phyloP scores from a whole-genome alignment of 2,797 vertebrate genomes.

The Rousettus madagascariensis region DNA sequence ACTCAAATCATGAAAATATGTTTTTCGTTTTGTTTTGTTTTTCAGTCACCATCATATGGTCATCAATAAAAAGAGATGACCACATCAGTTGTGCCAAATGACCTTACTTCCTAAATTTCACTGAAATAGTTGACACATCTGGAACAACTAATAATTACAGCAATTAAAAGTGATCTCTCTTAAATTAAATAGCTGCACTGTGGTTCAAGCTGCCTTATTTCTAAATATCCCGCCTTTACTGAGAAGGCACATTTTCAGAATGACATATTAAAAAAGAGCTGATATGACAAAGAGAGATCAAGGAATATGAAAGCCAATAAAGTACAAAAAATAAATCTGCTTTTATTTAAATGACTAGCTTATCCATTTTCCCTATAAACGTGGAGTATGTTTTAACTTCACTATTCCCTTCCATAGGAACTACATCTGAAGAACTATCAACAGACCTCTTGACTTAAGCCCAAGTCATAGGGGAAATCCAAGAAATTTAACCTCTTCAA shows the following conservation, averaged over 20 bases:
- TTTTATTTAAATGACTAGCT: not conserved
- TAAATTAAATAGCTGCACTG: not conserved
- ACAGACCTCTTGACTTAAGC: slow-evolving; percentile 16
- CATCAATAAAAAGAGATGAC: not conserved
- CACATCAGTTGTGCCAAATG: not conserved
- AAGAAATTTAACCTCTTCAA: not conserved
- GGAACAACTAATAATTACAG: not conserved
- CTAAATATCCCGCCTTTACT: not conserved
- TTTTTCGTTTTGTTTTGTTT: not conserved
- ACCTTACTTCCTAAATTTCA: not conserved
- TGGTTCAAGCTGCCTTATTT: not conserved
- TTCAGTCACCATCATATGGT: not conserved
- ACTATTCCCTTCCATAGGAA: not conserved
- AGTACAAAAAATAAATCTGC: not conserved
- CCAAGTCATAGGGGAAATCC: not conserved
- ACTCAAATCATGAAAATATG: not conserved
- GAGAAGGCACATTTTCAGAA: slow-evolving; percentile 22
- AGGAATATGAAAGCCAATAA: not conserved
- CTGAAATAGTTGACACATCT: not conserved
- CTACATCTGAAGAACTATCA: not conserved
- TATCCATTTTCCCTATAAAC: not conserved
- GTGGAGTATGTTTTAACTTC: not conserved
- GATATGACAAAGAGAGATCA: not conserved
- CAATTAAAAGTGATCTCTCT: not conserved
- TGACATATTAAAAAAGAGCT: not conserved